Base-by-base conservation (phyloP, 92 coral and sea anemone species). In the Blastomussa wellsi region DNA sequence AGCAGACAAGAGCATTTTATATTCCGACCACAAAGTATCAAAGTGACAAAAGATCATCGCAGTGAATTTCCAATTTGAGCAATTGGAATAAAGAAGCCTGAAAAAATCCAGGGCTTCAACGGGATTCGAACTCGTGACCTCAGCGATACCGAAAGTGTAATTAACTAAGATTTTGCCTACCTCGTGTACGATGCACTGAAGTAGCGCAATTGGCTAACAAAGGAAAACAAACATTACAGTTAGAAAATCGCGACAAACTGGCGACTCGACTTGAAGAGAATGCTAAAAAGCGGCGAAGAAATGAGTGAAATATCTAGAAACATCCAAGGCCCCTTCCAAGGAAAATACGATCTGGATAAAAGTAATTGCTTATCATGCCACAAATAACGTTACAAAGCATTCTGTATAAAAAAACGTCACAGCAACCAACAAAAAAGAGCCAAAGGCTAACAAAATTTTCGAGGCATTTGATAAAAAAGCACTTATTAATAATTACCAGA, bases 131-230 rank as follows among this genome's bases (percentile, higher is more conserved):
- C n/a, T n/a, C n/a, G n/a, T n/a, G n/a, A n/a, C n/a, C n/a, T n/a
- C n/a, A n/a, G n/a, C n/a, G n/a, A 75, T 2, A 0, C 3, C 19
- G 9, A 49, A 49, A 36, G 44, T 16, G 6, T 5, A 70, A 17
- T 77, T 29, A 3, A 31, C 24, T 52, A 0, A 12, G 32, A 57
- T 5, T 82, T 52, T 75, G 42, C 92, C 42, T 65, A 96, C 98
- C 98, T 97, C 99, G 76, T 97, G 98, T 6, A 97, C 99, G 74
- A 97, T 97, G 57, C 99, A 97, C 84, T 97, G 99, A 77, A 97
- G 92, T 74, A 97, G 86, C 68, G 95, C 98, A 42, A 97, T 97
- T 15, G 99, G 99, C 99, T 97, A 44, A 13, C 19, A 53, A 68
- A 10, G 7, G 17, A 60, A 60, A 13, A 44, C 26, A 42, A 47